A percentile compares a stretch with the other conserved stretches of the same genome.
Evolutionary conservation across 2,888 invertebrate genomes (phyloP).

Genomic region (Macrosoma leucophasiata): DNA sequence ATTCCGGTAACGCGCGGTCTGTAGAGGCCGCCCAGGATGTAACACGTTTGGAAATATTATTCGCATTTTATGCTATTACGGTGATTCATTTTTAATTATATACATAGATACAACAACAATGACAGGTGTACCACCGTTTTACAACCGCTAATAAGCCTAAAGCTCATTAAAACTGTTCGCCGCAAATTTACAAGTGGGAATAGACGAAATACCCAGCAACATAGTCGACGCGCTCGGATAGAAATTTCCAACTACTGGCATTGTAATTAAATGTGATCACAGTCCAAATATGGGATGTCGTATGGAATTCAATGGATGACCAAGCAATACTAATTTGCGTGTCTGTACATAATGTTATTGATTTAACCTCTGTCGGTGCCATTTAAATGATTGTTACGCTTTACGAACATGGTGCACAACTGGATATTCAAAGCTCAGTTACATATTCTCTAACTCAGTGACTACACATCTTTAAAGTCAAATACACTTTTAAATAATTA

Average conservation of each 20-base stretch:
- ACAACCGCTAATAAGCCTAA: conserved; percentile 6
- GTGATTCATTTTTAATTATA: too few species aligned
- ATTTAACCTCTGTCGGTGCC: background rate
- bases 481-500: too few species aligned
- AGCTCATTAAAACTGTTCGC: conserved; percentile 32
- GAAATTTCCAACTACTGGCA: conserved; percentile 36
- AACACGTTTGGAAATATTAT: too few species aligned
- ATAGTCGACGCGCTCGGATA: conserved; percentile 27
- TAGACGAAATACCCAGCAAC: conserved; percentile 23
- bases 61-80: too few species aligned
- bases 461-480: too few species aligned
- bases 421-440: too few species aligned
- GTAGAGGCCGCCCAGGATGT: too few species aligned
- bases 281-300: conserved; percentile 34
- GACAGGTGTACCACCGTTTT: conserved; percentile 4
- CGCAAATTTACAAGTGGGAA: conserved; percentile 30
- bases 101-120: background rate
- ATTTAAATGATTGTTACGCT: background rate
- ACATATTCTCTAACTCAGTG: too few species aligned
- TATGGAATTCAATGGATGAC: conserved; percentile 34
- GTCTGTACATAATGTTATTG: background rate
- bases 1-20: too few species aligned
- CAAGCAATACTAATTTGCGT: conserved; percentile 23
- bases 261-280: conserved; percentile 51
- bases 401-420: too few species aligned